Percentiles rank a stretch among this genome's conserved stretches.
phyloP scores from a whole-genome alignment of 2,797 vertebrate species.

The Lindbergichthys nudifrons region DNA sequence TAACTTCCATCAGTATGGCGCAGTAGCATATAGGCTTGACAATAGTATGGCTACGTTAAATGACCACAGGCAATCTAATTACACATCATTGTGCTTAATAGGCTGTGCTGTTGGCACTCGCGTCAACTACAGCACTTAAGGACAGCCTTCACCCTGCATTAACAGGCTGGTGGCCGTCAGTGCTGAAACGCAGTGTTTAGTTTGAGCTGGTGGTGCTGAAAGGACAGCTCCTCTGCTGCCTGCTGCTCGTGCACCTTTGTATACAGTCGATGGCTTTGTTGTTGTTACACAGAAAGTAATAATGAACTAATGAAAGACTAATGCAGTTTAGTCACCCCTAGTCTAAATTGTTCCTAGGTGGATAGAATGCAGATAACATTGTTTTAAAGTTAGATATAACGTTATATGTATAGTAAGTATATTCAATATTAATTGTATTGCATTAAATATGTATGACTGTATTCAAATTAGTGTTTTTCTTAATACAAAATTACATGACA shows the following conservation, averaged over 20 bases:
- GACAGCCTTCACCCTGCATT: constrained; percentile 38
- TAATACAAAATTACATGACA: not conserved
- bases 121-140: constrained; percentile 49
- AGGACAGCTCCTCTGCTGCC: constrained; percentile 78
- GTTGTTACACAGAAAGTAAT: constrained; percentile 57
- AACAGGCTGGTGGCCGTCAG: constrained; percentile 44
- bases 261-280: constrained; percentile 24
- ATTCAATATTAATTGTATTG: not conserved
- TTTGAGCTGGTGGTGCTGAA: constrained; percentile 79
- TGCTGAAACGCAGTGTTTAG: constrained; percentile 45
- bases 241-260: constrained; percentile 16
- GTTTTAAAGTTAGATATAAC: constrained; percentile 17
- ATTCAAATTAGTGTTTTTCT: not conserved
- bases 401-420: not conserved
- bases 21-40: constrained; percentile 13
- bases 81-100: constrained; percentile 61
- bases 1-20: constrained; percentile 13
- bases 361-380: constrained; percentile 36
- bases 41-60: constrained; percentile 29
- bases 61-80: constrained; percentile 59
- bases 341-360: constrained; percentile 38
- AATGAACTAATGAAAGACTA: constrained; percentile 57
- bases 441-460: not conserved
- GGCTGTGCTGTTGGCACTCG: constrained; percentile 56
- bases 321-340: constrained; percentile 42